Evolutionary conservation across 2,797 vertebrate genomes (phyloP), one percentile per base, ranked within the genome.

Genomic region (Rallus crepitans): DNA sequence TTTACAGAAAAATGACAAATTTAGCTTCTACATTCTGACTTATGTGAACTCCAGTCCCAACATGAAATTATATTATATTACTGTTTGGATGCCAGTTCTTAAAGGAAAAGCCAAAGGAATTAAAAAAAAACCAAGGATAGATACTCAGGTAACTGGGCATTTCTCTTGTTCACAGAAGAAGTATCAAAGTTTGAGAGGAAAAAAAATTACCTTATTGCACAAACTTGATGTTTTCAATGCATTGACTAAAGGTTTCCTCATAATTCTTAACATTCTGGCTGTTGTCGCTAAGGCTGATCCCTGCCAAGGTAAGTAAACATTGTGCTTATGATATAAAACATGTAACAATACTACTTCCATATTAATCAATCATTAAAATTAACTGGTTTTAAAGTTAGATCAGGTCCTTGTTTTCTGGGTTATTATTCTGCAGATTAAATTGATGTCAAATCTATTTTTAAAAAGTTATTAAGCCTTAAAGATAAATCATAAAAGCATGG

Each of bases 241-340:
- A 6, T 21, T 94, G 81, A 91, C 33, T 6, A 64, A 60, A 88
- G 96, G 82, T 60, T 64, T 92, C 72, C 66, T 97, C 60, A 55
- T 63, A 45, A 65, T 69, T 50, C 88, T 81, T 56, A 96, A 82
- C 97, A 98, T 98, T 31, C 23, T 97, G 84, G 56, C 33, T 61
- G 37, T 75, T 0, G 5, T 55, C 75, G 79, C 21, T 47, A 31
- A 68, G 72, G 66, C 20, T 68, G 71, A 2, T 86, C 35, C 73
- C 92, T 96, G 85, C 31, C 72, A 92, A 92, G 37, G 28, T 4
- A 93, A 94, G 33, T 1, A 93, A 24, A 83, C 10, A 60, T 7
- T 5, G 15, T 5, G 1, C 15, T 48, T 37, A 57, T 20, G 5
- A 55, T 4, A 10, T 11, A 7, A 37, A 76, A 21, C 1, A 31